Evolutionary conservation across 2,797 vertebrate species (phyloP), one percentile per base, ranked within the genome.

Genomic region (Pipistrellus kuhlii): DNA sequence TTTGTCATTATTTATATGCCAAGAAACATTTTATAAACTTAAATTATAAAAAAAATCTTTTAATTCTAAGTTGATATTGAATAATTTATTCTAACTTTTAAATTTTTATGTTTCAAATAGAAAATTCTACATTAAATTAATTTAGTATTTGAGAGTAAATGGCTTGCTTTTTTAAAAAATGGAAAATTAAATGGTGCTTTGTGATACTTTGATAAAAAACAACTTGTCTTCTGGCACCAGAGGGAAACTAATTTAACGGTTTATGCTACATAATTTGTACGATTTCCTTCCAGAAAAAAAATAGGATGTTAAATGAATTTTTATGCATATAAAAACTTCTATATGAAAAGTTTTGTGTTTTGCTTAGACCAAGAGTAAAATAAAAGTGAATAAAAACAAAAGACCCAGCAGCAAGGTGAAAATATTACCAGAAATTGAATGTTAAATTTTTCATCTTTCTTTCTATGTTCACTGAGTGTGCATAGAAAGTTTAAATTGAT

Each of bases 51-150:
- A 62, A 13, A 78, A 46, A 66, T 55, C 11, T 88, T 76, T 46
- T 3, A 93, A 62, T 85, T 85, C n/a, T 85, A 55, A 69, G 32
- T 30, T 94, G 35, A 75, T 20, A 84, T 76, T 6, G 8, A 92
- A 71, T 73, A 84, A 68, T 75, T 92, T 85, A 1, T 12, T 82
- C 10, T 80, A 84, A 80, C 48, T 77, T 94, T 92, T 57, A 86
- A 35, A 41, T 41, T 1, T 1, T 69, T 90, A 68, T 51, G 8
- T 76, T 55, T 86, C 44, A 87, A 66, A 21, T 78, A 57, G 53
- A 90, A 93, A 59, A 75, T 76, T 71, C 51, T 78, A 46, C 25
- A 71, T 38, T 75, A 57, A 78, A 57, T 93, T 78, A 13, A 76
- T 72, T 93, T 90, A 48, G 3, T 46, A 15, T 59, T 48, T 78